Base-by-base conservation (phyloP, 2,888 invertebrate species). In the Phanerotoma sp. region DNA sequence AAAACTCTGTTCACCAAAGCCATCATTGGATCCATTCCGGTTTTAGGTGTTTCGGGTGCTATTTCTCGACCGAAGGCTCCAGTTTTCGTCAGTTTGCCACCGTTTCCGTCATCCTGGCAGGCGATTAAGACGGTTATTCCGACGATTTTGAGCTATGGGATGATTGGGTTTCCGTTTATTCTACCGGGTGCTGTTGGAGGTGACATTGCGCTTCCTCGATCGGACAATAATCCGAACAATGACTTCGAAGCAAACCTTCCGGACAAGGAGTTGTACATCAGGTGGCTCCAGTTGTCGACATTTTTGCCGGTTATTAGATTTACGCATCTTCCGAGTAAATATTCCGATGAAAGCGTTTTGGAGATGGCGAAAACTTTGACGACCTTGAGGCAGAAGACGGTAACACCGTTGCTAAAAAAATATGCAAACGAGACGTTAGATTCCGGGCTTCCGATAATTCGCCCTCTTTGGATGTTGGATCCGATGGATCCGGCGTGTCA, bases 101-200 rank as follows among this genome's bases (percentile, higher is more conserved):
- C 91, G 0, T 88, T 91, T 50, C 87, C 91, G 57, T 92, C 95
- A 0, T 86, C 89, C 0, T 97, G 97, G 97, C 86, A 86, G 47
- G 93, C 92, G 0, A 79, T 94, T 15, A 83, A 85, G 58, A 84
- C 86, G 7, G 86, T 96, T 0, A 89, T 97, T 65, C 93, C 96
- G 0, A 91, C 93, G 0, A 88, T 93, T 54, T 77, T 95, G 18
- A 90, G 89, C 1, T 89, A 96, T 63, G 95, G 96, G 0, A 84
- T 96, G 18, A 86, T 93, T 46, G 97, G 97, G 0, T 96, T 91
- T 77, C 95, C 95, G 0, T 96, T 96, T 67, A 84, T 96, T 38
- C 86, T 96, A 81, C 93, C 96, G 0, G 96, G 96, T 1, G 90
- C 95, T 4, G 92, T 97, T 1, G 97, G 97, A 0, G 97, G 95